Evolutionary conservation across 2,113 vertebrate genomes (phyloP).

Genomic region (Scophthalmus maximus): DNA sequence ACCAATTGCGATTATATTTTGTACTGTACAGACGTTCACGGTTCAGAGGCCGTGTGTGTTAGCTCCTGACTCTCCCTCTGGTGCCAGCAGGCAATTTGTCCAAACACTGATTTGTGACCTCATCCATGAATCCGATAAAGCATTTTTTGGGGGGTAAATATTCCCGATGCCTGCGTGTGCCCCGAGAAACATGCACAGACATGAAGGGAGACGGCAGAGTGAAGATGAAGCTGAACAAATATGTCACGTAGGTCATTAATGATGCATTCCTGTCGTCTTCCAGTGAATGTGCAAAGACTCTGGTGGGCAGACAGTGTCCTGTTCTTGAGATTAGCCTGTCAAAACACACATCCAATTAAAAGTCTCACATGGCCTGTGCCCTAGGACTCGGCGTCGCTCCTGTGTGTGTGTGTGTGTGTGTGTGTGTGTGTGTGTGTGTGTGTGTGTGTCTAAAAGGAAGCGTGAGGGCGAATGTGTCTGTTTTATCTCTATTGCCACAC

Average conservation of each 20-base stretch:
- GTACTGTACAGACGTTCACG: not conserved
- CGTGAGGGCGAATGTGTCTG: constrained; percentile 25
- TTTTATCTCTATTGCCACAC: constrained; percentile 71
- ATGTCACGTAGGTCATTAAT: constrained; percentile 50
- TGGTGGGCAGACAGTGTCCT: constrained; percentile 61
- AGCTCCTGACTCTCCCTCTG: not conserved
- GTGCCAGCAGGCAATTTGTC: not conserved
- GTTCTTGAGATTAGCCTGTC: constrained; percentile 68
- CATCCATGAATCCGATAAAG: not conserved
- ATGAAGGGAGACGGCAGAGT: constrained; percentile 19
- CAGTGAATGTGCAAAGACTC: constrained; percentile 43
- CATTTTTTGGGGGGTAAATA: not conserved
- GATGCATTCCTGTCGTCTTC: constrained; percentile 34
- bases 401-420: constrained; percentile 17
- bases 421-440: constrained; percentile 2
- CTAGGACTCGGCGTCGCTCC: constrained; percentile 45
- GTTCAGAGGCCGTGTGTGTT: not conserved
- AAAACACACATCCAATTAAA: constrained; percentile 76
- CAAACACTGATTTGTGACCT: not conserved
- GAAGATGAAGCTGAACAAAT: constrained; percentile 51
- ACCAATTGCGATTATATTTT: not conserved
- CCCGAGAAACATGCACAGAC: not conserved
- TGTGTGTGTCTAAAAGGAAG: constrained; percentile 2
- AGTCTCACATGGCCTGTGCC: constrained; percentile 61
- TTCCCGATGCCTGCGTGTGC: not conserved